Conservation (phyloP, 2,797 vertebrate genomes). For the Eremophila alpestris region DNA sequence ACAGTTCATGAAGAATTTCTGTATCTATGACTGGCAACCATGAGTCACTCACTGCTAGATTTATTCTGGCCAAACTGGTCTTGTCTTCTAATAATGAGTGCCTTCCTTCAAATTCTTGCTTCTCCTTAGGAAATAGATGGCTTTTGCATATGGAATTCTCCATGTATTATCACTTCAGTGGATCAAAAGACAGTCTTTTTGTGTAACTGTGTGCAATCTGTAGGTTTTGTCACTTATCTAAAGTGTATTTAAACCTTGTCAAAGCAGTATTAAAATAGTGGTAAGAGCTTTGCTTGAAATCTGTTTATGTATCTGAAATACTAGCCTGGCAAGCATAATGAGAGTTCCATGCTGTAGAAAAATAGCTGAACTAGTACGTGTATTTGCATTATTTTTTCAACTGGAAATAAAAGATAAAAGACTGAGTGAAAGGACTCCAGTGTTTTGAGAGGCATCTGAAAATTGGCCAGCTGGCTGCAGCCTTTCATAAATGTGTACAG, state of each 20-base stretch:
- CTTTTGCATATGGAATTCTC: conserved; percentile 1
- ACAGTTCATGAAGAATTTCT: conserved; percentile 3
- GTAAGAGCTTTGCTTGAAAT: conserved; percentile 29
- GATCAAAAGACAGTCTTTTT: conserved; percentile 10
- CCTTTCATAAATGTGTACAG: not conserved
- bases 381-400: conserved; percentile 25
- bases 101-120: not conserved
- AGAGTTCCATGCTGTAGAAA: not conserved
- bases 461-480: not conserved
- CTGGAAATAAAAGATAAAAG: not conserved
- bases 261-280: conserved; percentile 27
- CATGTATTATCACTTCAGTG: not conserved
- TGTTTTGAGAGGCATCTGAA: not conserved
- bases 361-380: not conserved
- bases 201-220: not conserved
- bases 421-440: not conserved
- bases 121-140: not conserved
- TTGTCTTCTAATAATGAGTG: not conserved
- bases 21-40: not conserved
- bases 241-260: conserved; percentile 36
- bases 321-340: not conserved
- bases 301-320: conserved; percentile 24
- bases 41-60: not conserved
- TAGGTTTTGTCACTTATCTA: conserved; percentile 7
- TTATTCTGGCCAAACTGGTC: not conserved